Conservation (phyloP, 2,888 invertebrate species). For the Clivina fossor region DNA sequence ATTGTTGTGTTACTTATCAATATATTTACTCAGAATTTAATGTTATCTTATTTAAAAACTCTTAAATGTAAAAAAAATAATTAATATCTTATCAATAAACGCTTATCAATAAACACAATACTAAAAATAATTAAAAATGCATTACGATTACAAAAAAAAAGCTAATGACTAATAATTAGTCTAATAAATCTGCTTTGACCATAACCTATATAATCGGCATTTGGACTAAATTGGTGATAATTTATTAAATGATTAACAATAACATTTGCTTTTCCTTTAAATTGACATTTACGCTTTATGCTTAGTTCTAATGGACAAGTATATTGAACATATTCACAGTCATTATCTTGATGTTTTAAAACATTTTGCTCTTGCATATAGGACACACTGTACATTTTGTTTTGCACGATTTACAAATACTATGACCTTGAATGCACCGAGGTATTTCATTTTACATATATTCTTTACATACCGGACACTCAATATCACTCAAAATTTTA, state of each 20-base stretch:
- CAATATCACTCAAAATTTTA: slow-evolving; percentile 6
- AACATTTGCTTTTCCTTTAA: slow-evolving; percentile 2
- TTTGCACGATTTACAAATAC: slow-evolving; percentile 8
- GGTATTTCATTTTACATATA: slow-evolving; percentile 14
- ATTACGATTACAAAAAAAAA: no score
- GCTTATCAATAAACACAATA: no score
- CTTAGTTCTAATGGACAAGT: not conserved
- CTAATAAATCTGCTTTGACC: no score
- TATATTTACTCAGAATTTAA: no score
- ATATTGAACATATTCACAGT: not conserved
- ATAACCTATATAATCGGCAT: not conserved
- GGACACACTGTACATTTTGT: not conserved
- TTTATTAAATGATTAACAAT: slow-evolving; percentile 12
- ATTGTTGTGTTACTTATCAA: no score
- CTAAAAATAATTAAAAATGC: no score
- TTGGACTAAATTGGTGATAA: not conserved
- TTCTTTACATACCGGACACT: slow-evolving; percentile 17
- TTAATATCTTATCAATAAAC: no score
- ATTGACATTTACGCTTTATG: slow-evolving; percentile 10
- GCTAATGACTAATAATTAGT: not conserved
- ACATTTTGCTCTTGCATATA: not conserved
- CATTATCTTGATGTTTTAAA: not conserved
- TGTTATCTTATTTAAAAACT: no score
- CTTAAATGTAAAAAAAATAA: no score
- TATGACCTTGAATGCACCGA: slow-evolving; percentile 9